phyloP scores from a whole-genome alignment of 2,113 vertebrate species.

The Pygoscelis antarcticus region DNA sequence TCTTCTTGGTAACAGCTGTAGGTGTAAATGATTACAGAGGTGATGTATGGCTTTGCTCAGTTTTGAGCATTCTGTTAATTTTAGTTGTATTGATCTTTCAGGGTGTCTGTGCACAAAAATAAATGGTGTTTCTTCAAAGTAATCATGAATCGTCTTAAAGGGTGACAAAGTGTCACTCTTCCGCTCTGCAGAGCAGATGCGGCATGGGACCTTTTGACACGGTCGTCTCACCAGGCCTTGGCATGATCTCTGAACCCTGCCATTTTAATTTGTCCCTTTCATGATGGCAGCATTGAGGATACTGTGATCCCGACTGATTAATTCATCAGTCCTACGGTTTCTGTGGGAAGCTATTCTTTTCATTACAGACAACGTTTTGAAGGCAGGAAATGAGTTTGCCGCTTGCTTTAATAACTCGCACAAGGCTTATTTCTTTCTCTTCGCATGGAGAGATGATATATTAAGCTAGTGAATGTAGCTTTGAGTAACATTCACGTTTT shows the following conservation, averaged over 20 bases:
- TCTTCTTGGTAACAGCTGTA: background rate
- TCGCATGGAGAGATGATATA: background rate
- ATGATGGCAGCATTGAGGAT: background rate
- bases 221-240: background rate
- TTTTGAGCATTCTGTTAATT: slow-evolving; percentile 22
- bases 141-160: background rate
- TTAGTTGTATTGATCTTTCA: slow-evolving; percentile 13
- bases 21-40: slow-evolving; percentile 26
- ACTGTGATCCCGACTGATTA: background rate
- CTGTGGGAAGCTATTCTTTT: slow-evolving; percentile 25
- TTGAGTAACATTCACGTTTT: background rate
- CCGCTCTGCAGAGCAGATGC: background rate
- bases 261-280: slow-evolving; percentile 34
- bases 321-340: background rate
- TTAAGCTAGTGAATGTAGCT: background rate
- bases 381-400: slow-evolving; percentile 27
- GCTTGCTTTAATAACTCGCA: background rate
- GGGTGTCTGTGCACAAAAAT: slow-evolving; percentile 30
- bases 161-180: background rate
- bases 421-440: slow-evolving; percentile 22
- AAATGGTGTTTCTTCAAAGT: slow-evolving; percentile 12
- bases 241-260: slow-evolving; percentile 9
- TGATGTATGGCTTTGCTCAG: background rate
- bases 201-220: background rate
- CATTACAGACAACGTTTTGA: background rate